A percentile compares a stretch with the other conserved stretches of the same genome.
Evolutionary conservation across 2,888 invertebrate species (phyloP).

Genomic region (Minunthozetes semirufus): DNA sequence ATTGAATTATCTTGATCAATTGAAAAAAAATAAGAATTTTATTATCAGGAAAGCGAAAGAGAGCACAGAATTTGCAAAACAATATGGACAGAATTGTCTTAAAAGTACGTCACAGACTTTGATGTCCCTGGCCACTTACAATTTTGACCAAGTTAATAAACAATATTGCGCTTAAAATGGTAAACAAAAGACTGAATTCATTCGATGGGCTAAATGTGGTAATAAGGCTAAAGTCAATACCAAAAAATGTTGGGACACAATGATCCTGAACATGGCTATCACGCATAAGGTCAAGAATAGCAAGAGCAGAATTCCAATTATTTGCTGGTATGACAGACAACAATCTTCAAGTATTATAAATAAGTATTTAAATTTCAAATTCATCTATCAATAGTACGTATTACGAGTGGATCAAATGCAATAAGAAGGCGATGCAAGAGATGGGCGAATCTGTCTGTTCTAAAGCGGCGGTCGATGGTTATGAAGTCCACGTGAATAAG

Average conservation of each 20-base stretch:
- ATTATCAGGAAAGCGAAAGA: slow-evolving; percentile 3
- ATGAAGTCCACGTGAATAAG: slow-evolving; percentile 9
- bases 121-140: slow-evolving; percentile 28
- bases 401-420: not conserved
- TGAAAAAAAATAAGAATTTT: too few relatives aligned
- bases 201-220: slow-evolving; percentile 33
- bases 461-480: not conserved
- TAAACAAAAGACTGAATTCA: slow-evolving; percentile 13
- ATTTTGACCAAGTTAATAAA: slow-evolving; percentile 32
- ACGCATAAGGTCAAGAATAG: slow-evolving; percentile 27
- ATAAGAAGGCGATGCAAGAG: not conserved
- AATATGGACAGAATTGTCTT: slow-evolving; percentile 32
- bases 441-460: not conserved
- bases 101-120: slow-evolving; percentile 34
- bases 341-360: too few relatives aligned
- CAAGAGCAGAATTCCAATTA: slow-evolving; percentile 30
- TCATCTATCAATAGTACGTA: too few relatives aligned
- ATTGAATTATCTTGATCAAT: too few relatives aligned
- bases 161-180: slow-evolving; percentile 33
- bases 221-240: slow-evolving; percentile 29
- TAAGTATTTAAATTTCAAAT: too few relatives aligned
- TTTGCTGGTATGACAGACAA: slow-evolving; percentile 27
- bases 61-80: slow-evolving; percentile 28
- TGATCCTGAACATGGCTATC: slow-evolving; percentile 22
- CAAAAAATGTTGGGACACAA: slow-evolving; percentile 30